phyloP scores from a whole-genome alignment of 2,888 invertebrate genomes.

The Xanthorhoe spadicearia region DNA sequence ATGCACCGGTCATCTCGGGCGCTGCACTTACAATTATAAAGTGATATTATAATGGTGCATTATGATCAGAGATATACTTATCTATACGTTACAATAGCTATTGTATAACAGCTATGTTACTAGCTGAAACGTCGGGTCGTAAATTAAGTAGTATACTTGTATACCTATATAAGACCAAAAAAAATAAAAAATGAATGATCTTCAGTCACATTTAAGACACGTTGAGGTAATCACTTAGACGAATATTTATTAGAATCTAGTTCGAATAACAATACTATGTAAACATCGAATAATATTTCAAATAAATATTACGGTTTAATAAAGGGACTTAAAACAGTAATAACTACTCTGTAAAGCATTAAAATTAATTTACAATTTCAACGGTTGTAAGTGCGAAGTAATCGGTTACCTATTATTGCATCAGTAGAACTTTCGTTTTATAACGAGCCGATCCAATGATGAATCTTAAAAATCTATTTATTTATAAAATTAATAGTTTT shows the following conservation, averaged over 20 bases:
- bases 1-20: constrained; percentile 19
- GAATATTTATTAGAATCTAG: no score
- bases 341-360: constrained; percentile 24
- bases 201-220: no score
- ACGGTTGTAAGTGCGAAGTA: constrained; percentile 44
- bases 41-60: not conserved
- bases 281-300: not conserved
- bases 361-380: constrained; percentile 42
- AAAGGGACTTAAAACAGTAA: not conserved
- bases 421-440: constrained; percentile 48
- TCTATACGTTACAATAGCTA: no score
- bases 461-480: not conserved
- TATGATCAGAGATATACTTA: no score
- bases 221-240: no score
- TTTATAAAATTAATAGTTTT: no score
- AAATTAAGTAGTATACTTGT: no score
- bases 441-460: constrained; percentile 8
- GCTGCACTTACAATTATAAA: not conserved
- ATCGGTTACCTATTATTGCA: constrained; percentile 54
- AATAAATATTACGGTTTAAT: not conserved
- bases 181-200: no score
- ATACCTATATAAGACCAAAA: no score
- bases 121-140: no score
- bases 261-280: no score
- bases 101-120: no score